A percentile compares a stretch with the other conserved stretches of the same genome.
Evolutionary conservation across 2,113 vertebrate genomes (phyloP).

Genomic region (Mystacornis crossleyi): DNA sequence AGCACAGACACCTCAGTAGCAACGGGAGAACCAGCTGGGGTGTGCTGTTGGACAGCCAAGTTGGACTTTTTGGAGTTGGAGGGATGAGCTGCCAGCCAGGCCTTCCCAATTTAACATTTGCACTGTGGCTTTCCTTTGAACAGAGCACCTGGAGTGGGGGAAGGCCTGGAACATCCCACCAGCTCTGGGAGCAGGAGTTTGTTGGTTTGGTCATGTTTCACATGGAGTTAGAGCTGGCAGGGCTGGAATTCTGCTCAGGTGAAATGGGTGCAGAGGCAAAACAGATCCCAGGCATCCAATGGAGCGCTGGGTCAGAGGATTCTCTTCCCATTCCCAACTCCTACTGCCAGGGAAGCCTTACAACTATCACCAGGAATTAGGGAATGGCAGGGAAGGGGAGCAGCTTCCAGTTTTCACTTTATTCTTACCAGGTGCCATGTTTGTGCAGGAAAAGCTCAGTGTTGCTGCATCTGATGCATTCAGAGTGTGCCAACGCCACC

Average conservation of each 20-base stretch:
- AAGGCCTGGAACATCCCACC: background rate
- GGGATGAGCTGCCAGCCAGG: background rate
- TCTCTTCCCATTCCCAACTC: background rate
- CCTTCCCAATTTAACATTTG: background rate
- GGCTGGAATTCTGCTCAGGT: background rate
- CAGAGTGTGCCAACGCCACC: background rate
- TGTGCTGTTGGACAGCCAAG: background rate
- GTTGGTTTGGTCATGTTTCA: rapidly evolving
- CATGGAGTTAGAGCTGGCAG: background rate
- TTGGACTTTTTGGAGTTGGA: background rate
- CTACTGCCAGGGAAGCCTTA: background rate
- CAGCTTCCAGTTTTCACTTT: background rate
- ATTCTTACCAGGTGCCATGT: rapidly evolving
- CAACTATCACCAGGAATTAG: rapidly evolving
- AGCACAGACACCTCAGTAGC: background rate
- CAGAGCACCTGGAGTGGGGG: background rate
- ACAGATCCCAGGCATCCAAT: background rate
- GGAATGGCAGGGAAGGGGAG: background rate
- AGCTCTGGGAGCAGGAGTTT: background rate
- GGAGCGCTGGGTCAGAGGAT: background rate
- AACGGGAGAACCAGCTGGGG: background rate
- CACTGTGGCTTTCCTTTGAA: background rate
- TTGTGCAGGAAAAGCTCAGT: background rate
- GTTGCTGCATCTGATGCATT: background rate
- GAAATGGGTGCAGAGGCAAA: background rate